Base-by-base conservation (phyloP, 1,140 invertebrate species). In the Hyles euphorbiae region DNA sequence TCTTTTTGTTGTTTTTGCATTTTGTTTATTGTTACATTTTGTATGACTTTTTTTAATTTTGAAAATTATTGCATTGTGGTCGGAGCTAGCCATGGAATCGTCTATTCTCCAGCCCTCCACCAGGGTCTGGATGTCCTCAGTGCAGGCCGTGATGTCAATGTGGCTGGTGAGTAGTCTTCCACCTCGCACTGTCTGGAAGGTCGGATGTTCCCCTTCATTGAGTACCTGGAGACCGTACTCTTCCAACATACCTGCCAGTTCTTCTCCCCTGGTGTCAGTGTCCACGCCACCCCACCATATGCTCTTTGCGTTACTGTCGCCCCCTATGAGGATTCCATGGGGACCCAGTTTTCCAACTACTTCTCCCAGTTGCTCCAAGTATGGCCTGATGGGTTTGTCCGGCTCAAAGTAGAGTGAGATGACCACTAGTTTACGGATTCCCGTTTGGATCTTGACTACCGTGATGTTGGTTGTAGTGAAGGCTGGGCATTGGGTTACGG, bases 1-100 rank as follows among this genome's bases (percentile, higher is more conserved):
- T 57, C 53, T 64, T 60, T 45, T 52, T 64, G 2, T 53, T 64
- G 34, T 64, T 63, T 22, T 51, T 58, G 45, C n/a, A 46, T 22
- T 56, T 54, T 7, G 61, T 63, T 10, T 56, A 58, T 6, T 11
- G 40, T 12, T 11, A 5, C 6, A 44, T 54, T n/a, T 22, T 3
- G n/a, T 44, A 34, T 49, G 12, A 6, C 11, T 10, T n/a, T 34
- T 36, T 8, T 3, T 34, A 9, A 34, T 3, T 52, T 3, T 52
- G 34, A 52, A 52, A 4, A 22, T 12, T 3, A 49, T 52, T 3
- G 22, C 32, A 11, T 52, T 52, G 33, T 52, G 50, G n/a, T 52
- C 50, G 3, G 50, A 52, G 33, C 33, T 52, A 3, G n/a, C 34
- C 33, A 34, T 3, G 11, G n/a, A 6, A 34, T 36, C 34, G 10